Base-by-base conservation (phyloP, 1,140 invertebrate species). In the Cotesia vestalis region DNA sequence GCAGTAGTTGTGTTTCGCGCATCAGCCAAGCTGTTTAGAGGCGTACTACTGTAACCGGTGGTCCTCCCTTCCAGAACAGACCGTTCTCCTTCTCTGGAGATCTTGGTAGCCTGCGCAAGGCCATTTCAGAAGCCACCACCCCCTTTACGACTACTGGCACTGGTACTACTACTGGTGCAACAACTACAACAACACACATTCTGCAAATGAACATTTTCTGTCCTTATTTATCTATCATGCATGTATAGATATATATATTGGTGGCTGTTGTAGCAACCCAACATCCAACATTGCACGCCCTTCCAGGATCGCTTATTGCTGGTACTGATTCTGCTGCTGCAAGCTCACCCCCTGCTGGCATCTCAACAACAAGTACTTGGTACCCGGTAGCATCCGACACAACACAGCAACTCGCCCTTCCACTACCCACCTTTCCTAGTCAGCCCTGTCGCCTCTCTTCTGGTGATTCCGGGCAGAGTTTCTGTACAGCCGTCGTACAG, bases 321-420 rank as follows among this genome's bases (percentile, higher is more conserved):
- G 11, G 36, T 46, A 52, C 73, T 63, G 20, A 27, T 14, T 36
- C 70, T 71, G 52, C 17, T 67, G 59, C 61, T 69, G 62, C 72
- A 36, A 53, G 62, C 59, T 51, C 71, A 69, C 76, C 78, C 78
- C 78, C 77, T 73, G 36, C 63, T 72, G 79, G 83, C 83, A 85
- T 85, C 84, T 84, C 79, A 84, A 86, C 84, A 86, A 86, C 85
- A 86, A 86, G 79, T 85, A 84, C 80, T 76, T 76, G 83, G 79
- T 83, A 84, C 82, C 83, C 80, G 80, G 78, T 81, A 82, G 83
- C 82, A 86, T 85, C 81, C 81, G 79, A 84, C 83, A 85, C 80
- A 86, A 85, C 84, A 85, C 84, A 85, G 81, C 84, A 85, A 84
- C 78, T 79, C 77, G 78, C 79, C 78, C 81, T 84, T 78, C 80